Base-by-base conservation (phyloP, 2,797 vertebrate species). In the Lepus oiostolus region DNA sequence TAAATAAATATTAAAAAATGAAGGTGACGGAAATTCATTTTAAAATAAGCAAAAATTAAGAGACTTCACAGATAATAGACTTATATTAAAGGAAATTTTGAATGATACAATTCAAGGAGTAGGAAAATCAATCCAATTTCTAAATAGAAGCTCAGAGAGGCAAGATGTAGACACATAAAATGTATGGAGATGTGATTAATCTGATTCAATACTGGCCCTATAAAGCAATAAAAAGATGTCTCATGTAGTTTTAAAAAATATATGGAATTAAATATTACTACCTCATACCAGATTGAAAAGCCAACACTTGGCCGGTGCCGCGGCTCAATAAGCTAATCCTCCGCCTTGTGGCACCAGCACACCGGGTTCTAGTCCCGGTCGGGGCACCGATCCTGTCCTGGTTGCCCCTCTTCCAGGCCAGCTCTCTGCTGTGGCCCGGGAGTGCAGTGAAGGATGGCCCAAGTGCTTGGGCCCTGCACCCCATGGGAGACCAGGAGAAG, bases 21-120 rank as follows among this genome's bases (percentile, higher is more conserved):
- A 86, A 85, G 12, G 1, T 67, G 13, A 89, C 85, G 52, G 35
- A 30, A n/a, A 81, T 17, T 16, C 9, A 62, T 50, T 88, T 83
- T 76, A 21, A 54, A 79, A 65, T 32, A 92, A 85, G 81, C 30
- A 87, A 88, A 92, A 83, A 47, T 2, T 32, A 65, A 68, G 52
- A 94, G 35, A 71, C 21, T 87, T 84, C 10, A 80, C 11, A 85
- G 35, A 14, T 38, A 81, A n/a, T 7, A 76, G 21, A 22, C 4
- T 4, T 82, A 82, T 62, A 74, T 30, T 67, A 58, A 75, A 63
- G n/a, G 21, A 91, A 80, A 88, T 68, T 77, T 19, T 93, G 63
- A 85, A 47, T 52, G 11, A 32, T 30, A 50, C 17, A 38, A 32
- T 63, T 91, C 7, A 76, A 19, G 38, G 13, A 35, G 54, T 62